Percentiles rank a stretch among this genome's conserved stretches.
Evolutionary conservation across 2,797 vertebrate genomes (phyloP).

Genomic region (Gallinago solitaria): DNA sequence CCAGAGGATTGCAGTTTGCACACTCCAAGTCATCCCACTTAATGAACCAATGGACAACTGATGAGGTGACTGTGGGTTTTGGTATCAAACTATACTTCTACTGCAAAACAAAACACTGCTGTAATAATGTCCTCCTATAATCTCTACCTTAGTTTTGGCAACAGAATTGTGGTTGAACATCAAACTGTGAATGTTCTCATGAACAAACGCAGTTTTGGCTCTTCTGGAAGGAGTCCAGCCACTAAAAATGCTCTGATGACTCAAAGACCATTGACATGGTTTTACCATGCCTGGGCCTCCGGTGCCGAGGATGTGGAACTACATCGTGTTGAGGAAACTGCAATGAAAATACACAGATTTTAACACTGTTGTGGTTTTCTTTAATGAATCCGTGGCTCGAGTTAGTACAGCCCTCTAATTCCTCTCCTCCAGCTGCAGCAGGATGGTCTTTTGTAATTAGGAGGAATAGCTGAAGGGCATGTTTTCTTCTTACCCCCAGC

Average conservation of each 20-base stretch:
- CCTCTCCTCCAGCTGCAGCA: neutral
- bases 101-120: neutral
- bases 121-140: neutral
- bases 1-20: neutral
- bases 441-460: neutral
- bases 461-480: neutral
- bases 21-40: neutral
- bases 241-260: neutral
- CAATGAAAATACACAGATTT: neutral
- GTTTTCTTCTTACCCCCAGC: neutral
- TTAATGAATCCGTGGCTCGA: neutral
- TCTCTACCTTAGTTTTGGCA: neutral
- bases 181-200: neutral
- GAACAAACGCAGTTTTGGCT: neutral
- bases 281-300: neutral
- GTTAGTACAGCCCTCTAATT: neutral
- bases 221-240: neutral
- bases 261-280: neutral
- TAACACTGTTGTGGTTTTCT: neutral
- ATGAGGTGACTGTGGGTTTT: neutral
- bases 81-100: neutral
- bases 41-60: accelerated
- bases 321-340: neutral
- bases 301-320: neutral
- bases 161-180: neutral